Evolutionary conservation across 2,888 invertebrate genomes (phyloP), one percentile per base, ranked within the genome.

Genomic region (Harpalus rubripes): DNA sequence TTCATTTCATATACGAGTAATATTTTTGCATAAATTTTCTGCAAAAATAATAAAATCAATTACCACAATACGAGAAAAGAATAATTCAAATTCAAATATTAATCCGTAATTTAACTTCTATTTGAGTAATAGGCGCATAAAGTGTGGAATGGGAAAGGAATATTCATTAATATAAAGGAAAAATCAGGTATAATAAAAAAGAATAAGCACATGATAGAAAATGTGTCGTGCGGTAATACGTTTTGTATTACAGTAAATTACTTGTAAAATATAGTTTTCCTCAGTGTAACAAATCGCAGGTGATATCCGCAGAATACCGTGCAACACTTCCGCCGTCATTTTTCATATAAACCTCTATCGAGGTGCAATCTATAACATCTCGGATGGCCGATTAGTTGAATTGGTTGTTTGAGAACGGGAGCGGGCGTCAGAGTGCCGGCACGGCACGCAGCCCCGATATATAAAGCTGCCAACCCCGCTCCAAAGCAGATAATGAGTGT

Each of bases 401-500:
- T 12, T 52, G 44, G 44, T 32, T 32, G 32, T 32, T 32, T 5
- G 32, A 32, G 32, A 32, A 5, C 26, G 59, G 15, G 39, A 61
- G 61, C 32, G 0, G 32, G 32, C 3, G 80, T 59, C 41, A 32
- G 59, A 44, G 78, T 32, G 56, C 15, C n/a, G 22, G 80, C 10
- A 32, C 52, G 74, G 74, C 74, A 74, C 74, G 74, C 74, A 74
- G 52, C n/a, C 8, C 44, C 81, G 52, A 81, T 81, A 81, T 81
- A 81, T 81, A 81, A 80, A 44, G 65, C 72, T n/a, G 15, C 26
- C 59, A 18, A 63, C 63, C 22, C 12, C 63, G 10, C 18, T 22
- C 61, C n/a, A 10, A 18, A 58, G 63, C 22, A 81, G 81, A 81
- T 81, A 81, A 81, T 81, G 81, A 81, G 81, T 81, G 81, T 81